Conservation (phyloP, 2,797 vertebrate species). For the Harpagifer antarcticus region DNA sequence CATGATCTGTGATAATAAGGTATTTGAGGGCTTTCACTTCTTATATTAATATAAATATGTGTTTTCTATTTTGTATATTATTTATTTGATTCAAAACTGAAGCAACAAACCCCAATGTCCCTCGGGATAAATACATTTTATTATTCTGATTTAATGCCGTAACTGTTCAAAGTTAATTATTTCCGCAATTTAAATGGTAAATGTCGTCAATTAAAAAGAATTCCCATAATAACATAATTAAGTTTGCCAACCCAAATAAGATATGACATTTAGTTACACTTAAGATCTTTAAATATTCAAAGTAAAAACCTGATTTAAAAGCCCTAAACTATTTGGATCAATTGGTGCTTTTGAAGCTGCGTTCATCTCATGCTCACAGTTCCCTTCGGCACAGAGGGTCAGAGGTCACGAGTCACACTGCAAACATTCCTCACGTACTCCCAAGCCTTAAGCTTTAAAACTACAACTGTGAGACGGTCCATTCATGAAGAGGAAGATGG, state of each 20-base stretch:
- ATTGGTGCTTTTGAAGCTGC: not conserved
- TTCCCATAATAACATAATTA: not conserved
- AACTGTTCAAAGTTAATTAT: not conserved
- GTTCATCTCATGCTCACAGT: slow-evolving; percentile 5
- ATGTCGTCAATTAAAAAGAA: not conserved
- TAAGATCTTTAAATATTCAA: slow-evolving; percentile 3
- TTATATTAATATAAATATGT: no score
- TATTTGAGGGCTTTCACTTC: not conserved
- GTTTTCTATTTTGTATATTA: no score
- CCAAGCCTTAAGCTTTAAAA: slow-evolving; percentile 3
- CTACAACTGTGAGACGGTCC: not conserved
- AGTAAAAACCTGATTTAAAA: not conserved
- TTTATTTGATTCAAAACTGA: no score
- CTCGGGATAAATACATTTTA: no score
- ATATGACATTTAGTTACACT: not conserved
- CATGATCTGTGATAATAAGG: not conserved
- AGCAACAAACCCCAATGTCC: no score
- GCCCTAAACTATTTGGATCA: not conserved
- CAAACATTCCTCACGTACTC: slow-evolving; percentile 62
- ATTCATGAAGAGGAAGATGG: not conserved
- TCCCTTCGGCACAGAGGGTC: slow-evolving; percentile 31
- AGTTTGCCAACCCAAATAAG: not conserved
- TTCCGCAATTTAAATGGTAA: not conserved
- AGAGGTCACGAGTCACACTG: slow-evolving; percentile 56
- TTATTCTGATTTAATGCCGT: no score